Evolutionary conservation across 1,140 invertebrate species (phyloP).

Genomic region (Lysiphlebus fabarum): DNA sequence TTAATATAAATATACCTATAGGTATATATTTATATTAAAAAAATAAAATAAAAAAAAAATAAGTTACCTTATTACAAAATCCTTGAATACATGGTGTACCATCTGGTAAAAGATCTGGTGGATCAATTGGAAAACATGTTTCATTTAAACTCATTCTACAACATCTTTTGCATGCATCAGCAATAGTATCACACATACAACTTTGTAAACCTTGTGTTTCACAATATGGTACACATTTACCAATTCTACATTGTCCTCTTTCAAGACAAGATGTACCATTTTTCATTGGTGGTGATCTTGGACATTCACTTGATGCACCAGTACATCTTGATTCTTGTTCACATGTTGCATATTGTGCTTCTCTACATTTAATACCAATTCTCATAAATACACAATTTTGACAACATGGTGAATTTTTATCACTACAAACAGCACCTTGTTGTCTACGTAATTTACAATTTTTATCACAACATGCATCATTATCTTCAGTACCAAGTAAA

Average conservation of each 20-base stretch:
- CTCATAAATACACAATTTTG: constrained; percentile 83
- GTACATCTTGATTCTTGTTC: constrained; percentile 82
- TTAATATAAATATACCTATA: no score
- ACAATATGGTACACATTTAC: constrained; percentile 88
- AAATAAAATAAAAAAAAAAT: constrained; percentile 14
- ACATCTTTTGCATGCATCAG: constrained; percentile 83
- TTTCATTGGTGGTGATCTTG: constrained; percentile 78
- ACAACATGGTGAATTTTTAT: constrained; percentile 94
- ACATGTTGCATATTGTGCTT: constrained; percentile 84
- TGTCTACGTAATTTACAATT: constrained; percentile 81
- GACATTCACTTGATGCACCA: constrained; percentile 70
- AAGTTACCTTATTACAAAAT: constrained; percentile 83
- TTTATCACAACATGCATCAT: constrained; percentile 88
- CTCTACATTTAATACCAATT: constrained; percentile 76
- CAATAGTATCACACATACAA: constrained; percentile 91
- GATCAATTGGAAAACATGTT: constrained; percentile 86
- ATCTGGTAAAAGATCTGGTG: constrained; percentile 82
- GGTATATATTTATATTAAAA: no score
- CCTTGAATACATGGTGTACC: constrained; percentile 95
- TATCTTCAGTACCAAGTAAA: constrained; percentile 85
- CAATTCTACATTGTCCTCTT: constrained; percentile 78
- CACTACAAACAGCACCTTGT: constrained; percentile 83
- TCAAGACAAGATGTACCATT: constrained; percentile 85
- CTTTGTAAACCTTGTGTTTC: constrained; percentile 87
- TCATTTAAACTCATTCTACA: constrained; percentile 87